Percentiles rank a stretch among this genome's conserved stretches.
Conservation (phyloP, 2,797 vertebrate species). For the Acanthornis magna region DNA sequence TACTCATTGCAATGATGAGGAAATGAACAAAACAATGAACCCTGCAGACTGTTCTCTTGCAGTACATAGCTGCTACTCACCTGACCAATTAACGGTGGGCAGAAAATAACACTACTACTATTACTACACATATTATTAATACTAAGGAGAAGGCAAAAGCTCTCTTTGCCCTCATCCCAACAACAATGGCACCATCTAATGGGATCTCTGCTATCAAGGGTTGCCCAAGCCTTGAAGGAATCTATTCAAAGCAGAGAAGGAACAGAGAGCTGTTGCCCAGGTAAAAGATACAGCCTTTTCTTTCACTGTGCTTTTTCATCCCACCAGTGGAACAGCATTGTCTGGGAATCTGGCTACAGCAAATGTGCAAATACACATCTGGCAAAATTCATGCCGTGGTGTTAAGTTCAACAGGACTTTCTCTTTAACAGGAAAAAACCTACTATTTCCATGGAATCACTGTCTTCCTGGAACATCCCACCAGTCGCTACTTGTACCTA, state of each 20-base stretch:
- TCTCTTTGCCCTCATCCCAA: not conserved
- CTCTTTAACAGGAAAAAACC: not conserved
- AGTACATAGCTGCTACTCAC: not conserved
- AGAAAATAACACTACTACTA: not conserved
- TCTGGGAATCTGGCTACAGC: not conserved
- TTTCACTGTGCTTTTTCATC: slow-evolving; percentile 2
- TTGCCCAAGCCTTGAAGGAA: not conserved
- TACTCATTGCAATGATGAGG: not conserved
- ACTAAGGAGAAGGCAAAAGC: not conserved
- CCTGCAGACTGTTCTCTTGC: not conserved
- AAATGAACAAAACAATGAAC: not conserved
- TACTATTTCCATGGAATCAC: not conserved
- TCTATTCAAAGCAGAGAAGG: not conserved
- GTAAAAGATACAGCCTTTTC: not conserved
- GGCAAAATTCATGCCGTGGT: not conserved
- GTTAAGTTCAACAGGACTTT: not conserved
- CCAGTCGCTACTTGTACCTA: not conserved
- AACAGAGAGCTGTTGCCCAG: not conserved
- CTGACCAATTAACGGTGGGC: not conserved
- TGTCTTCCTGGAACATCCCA: not conserved
- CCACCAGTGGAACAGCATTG: not conserved
- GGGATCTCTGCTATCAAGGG: not conserved
- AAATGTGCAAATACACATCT: not conserved
- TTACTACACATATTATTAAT: not conserved
- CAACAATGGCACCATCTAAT: not conserved